phyloP scores from a whole-genome alignment of 1,140 invertebrate genomes.

The Drosophila sproati region DNA sequence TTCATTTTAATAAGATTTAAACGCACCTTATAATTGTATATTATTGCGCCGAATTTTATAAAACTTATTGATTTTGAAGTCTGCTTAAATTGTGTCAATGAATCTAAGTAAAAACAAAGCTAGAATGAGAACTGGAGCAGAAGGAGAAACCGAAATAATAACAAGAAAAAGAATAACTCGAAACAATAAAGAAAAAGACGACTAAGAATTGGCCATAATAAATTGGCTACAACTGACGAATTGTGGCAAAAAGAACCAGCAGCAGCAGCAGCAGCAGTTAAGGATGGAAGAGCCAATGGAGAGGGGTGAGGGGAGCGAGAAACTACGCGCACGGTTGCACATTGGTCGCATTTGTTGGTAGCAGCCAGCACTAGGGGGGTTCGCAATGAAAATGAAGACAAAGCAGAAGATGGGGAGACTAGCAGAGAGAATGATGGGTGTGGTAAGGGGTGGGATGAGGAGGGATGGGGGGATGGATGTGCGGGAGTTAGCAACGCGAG shows the following conservation, averaged over 20 bases:
- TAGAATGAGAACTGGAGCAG: not conserved
- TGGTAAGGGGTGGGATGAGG: not conserved
- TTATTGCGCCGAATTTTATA: not conserved
- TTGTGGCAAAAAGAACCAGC: conserved; percentile 54
- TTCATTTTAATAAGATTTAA: too few relatives aligned
- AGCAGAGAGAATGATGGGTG: not conserved
- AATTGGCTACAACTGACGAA: conserved; percentile 79
- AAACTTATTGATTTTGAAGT: conserved; percentile 33
- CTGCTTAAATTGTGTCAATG: conserved; percentile 21
- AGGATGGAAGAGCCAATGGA: not conserved
- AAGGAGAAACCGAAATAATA: conserved; percentile 9
- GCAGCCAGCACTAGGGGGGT: conserved; percentile 1
- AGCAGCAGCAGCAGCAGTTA: conserved; percentile 8
- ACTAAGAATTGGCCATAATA: conserved; percentile 71
- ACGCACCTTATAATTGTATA: too few relatives aligned
- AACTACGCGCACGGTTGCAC: conserved; percentile 72
- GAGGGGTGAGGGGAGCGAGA: conserved; percentile 5
- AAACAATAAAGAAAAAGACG: conserved; percentile 53
- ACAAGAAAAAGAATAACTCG: conserved; percentile 25
- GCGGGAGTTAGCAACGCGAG: not conserved
- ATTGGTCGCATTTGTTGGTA: conserved; percentile 52
- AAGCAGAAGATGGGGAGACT: not conserved
- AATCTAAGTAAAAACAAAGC: not conserved
- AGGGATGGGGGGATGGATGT: not conserved
- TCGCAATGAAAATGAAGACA: not conserved